These are phyloP conservation scores for Phaenicophaeus curvirostris DNA, from an alignment of 2,797 vertebrate species.

Conservation along the genomic window DNA sequence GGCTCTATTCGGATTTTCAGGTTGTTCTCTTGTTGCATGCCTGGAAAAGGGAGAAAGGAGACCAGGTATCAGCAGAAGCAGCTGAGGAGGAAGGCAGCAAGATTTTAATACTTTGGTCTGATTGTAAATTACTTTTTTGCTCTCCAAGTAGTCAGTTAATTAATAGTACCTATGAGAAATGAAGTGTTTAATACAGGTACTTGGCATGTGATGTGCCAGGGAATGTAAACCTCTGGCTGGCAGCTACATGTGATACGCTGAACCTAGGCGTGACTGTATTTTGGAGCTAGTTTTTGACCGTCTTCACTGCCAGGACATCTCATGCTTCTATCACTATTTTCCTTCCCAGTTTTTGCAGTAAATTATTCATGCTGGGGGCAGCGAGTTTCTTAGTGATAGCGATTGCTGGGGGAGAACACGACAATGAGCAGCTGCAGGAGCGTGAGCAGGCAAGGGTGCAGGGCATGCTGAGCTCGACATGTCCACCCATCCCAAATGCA, in stretches of 20 bases:
- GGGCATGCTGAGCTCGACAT: background rate
- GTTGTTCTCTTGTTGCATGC: constrained; percentile 92
- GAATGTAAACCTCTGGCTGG: background rate
- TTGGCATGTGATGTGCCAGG: background rate
- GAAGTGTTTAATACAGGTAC: background rate
- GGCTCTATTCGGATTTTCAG: constrained; percentile 94
- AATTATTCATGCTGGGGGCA: background rate
- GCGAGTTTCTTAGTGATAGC: background rate
- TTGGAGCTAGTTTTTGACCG: background rate
- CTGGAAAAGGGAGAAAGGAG: constrained; percentile 69
- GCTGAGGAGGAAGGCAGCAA: background rate
- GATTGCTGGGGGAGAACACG: background rate
- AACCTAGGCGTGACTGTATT: background rate
- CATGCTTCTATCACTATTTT: background rate
- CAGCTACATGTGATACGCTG: background rate
- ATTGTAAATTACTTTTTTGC: background rate
- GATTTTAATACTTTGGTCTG: background rate
- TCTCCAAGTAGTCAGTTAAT: background rate
- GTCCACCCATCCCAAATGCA: rapidly evolving
- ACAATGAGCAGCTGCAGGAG: background rate
- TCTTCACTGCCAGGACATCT: background rate
- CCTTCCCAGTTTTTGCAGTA: background rate
- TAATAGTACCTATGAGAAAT: background rate
- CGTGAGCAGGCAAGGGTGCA: background rate
- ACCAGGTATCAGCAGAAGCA: rapidly evolving